Conservation (phyloP, 1,140 invertebrate genomes). For the Paraescarpia echinospica region DNA sequence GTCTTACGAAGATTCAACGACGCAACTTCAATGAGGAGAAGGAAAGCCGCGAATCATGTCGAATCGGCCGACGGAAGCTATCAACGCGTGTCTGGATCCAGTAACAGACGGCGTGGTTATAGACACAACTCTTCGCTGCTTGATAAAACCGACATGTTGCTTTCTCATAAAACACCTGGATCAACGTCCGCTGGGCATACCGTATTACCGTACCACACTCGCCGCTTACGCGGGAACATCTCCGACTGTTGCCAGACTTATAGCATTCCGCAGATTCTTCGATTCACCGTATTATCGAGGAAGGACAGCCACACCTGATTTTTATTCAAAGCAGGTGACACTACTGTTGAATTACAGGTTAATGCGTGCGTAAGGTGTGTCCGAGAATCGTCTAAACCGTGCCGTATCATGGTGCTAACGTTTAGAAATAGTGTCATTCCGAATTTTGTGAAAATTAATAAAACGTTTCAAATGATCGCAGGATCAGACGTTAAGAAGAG, state of each 20-base stretch:
- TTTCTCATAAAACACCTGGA: not conserved
- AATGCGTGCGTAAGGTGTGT: not conserved
- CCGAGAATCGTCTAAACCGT: not conserved
- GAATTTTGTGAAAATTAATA: no score
- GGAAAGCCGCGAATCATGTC: not conserved
- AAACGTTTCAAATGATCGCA: no score
- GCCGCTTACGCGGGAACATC: not conserved
- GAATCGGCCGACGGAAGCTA: not conserved
- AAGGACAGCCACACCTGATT: not conserved
- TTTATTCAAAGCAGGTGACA: not conserved
- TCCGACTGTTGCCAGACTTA: not conserved
- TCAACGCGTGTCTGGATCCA: not conserved
- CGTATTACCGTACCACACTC: not conserved
- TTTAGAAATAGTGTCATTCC: not conserved
- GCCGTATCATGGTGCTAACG: not conserved
- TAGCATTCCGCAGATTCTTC: not conserved
- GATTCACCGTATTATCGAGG: not conserved
- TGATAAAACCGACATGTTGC: not conserved
- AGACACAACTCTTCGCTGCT: not conserved
- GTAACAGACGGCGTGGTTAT: not conserved
- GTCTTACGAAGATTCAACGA: not conserved
- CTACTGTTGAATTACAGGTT: not conserved
- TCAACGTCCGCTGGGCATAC: not conserved
- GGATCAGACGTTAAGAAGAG: no score
- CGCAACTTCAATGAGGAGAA: not conserved